Percentiles rank a stretch among this genome's conserved stretches.
These are phyloP conservation scores for Dinoponera quadriceps DNA, from an alignment of 1,140 invertebrate species.

Conservation along the genomic window DNA sequence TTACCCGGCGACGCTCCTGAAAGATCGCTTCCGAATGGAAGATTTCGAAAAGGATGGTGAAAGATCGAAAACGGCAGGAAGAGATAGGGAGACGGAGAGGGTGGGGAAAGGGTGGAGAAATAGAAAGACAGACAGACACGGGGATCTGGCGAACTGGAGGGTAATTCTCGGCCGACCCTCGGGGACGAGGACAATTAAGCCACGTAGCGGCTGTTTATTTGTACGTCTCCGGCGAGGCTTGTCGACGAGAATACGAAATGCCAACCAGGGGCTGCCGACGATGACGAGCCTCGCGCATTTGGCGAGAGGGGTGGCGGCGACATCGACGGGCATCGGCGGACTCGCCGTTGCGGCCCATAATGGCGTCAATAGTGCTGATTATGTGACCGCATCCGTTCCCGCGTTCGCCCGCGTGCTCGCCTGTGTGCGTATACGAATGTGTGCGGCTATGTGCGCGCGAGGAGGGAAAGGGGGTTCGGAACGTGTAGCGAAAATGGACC, in stretches of 20 bases:
- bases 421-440: background rate
- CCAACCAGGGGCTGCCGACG: background rate
- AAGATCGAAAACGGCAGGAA: background rate
- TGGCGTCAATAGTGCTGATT: slow-evolving; percentile 82
- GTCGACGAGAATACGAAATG: slow-evolving; percentile 70
- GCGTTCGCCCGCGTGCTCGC: background rate
- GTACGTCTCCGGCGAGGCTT: slow-evolving; percentile 63
- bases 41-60: no score
- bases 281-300: slow-evolving; percentile 69
- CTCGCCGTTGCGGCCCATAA: slow-evolving; percentile 67
- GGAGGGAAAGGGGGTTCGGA: background rate
- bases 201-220: slow-evolving; percentile 66
- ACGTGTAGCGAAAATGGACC: slow-evolving; percentile 32
- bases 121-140: slow-evolving; percentile 18
- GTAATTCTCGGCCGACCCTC: slow-evolving; percentile 17
- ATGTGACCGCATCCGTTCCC: slow-evolving; percentile 74
- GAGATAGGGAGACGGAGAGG: background rate
- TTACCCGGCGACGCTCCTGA: no score
- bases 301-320: slow-evolving; percentile 64
- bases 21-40: no score
- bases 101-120: slow-evolving; percentile 16
- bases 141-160: slow-evolving; percentile 9
- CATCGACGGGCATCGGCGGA: slow-evolving; percentile 36
- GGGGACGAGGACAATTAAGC: slow-evolving; percentile 50
- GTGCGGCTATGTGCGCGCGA: background rate